Percentiles rank a stretch among this genome's conserved stretches.
These are phyloP conservation scores for Tachina grossa DNA, from an alignment of 2,888 invertebrate genomes.

Conservation along the genomic window DNA sequence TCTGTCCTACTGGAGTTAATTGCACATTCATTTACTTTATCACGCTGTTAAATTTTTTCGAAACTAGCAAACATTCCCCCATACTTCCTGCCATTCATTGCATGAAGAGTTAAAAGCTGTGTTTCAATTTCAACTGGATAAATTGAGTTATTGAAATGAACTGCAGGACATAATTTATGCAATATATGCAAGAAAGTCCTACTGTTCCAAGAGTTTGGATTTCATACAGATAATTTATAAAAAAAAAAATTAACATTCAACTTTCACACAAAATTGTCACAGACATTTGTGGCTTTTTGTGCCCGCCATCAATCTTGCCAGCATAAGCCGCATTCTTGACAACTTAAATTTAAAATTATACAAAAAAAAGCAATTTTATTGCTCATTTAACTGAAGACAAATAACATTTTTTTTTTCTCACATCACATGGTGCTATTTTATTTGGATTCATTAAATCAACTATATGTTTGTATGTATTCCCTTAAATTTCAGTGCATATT, in stretches of 20 bases:
- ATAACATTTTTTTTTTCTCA: not conserved
- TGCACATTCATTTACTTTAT: too few relatives aligned
- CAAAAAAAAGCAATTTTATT: not conserved
- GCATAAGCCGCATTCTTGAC: not conserved
- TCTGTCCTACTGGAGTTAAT: too few relatives aligned
- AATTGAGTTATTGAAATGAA: too few relatives aligned
- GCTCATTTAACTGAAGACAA: not conserved
- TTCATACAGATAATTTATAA: not conserved
- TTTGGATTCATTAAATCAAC: conserved; percentile 19
- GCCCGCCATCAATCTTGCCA: not conserved
- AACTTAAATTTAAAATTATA: conserved; percentile 4
- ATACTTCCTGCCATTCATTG: too few relatives aligned
- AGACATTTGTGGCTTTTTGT: not conserved
- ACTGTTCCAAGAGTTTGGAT: not conserved
- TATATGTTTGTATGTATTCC: not conserved
- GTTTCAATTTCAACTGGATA: too few relatives aligned
- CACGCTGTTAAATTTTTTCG: too few relatives aligned
- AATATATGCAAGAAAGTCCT: not conserved
- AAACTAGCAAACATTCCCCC: too few relatives aligned
- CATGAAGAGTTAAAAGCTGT: too few relatives aligned
- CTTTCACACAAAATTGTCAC: not conserved
- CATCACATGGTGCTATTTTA: conserved; percentile 9
- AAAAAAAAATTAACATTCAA: not conserved
- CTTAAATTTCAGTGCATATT: not conserved
- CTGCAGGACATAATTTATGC: too few relatives aligned